phyloP scores from a whole-genome alignment of 2,888 invertebrate genomes.

The Xanthia togata region DNA sequence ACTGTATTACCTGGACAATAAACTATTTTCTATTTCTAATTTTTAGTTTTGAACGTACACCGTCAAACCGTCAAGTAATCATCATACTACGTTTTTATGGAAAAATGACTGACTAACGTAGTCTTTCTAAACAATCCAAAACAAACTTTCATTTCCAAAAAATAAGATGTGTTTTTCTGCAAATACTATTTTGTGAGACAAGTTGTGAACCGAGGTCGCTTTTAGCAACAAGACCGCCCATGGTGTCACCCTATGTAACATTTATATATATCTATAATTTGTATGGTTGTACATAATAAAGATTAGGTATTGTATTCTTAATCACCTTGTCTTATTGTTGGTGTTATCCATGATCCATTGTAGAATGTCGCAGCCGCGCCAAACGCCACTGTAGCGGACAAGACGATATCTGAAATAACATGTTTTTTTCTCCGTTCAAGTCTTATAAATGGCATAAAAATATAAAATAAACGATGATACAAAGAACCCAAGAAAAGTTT shows the following conservation, averaged over 20 bases:
- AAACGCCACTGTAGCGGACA: slow-evolving; percentile 93
- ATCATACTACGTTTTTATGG: too few relatives aligned
- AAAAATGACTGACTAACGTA: too few relatives aligned
- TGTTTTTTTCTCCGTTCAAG: neutral
- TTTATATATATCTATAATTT: neutral
- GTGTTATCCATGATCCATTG: slow-evolving; percentile 96
- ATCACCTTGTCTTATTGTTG: slow-evolving; percentile 93
- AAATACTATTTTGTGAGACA: neutral
- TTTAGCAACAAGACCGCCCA: too few relatives aligned
- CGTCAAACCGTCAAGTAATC: too few relatives aligned
- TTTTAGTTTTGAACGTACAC: too few relatives aligned
- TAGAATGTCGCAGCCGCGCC: slow-evolving; percentile 94
- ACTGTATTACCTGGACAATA: too few relatives aligned
- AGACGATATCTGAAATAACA: slow-evolving; percentile 91
- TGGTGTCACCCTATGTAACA: neutral
- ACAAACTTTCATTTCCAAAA: neutral
- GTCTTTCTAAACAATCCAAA: neutral
- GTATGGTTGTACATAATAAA: too few relatives aligned
- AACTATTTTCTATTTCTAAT: too few relatives aligned
- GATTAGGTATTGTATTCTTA: slow-evolving; percentile 37
- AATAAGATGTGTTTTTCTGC: neutral
- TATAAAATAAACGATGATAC: too few relatives aligned
- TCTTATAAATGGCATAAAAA: too few relatives aligned
- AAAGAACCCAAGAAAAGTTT: too few relatives aligned
- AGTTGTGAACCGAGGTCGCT: neutral